A percentile compares a stretch with the other conserved stretches of the same genome.
Evolutionary conservation across 2,888 invertebrate genomes (phyloP).

Genomic region (Anorthoa munda): DNA sequence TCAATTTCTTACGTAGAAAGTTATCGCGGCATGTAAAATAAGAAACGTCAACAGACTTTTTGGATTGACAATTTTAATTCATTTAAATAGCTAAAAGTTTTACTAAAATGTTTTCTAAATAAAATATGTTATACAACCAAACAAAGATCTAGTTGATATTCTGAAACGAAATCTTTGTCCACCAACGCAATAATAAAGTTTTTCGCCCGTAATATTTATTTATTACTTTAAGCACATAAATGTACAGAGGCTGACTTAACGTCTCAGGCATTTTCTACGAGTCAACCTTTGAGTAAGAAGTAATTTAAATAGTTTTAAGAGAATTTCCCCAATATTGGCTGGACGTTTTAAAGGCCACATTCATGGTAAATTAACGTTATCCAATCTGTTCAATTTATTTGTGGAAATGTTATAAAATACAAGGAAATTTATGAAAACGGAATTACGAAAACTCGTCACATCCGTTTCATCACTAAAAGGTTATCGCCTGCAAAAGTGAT

Average conservation of each 20-base stretch:
- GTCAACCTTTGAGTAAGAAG: no score
- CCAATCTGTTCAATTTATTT: background rate
- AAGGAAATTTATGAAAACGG: background rate
- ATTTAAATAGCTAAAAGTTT: no score
- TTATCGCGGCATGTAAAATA: no score
- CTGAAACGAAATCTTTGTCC: constrained; percentile 16
- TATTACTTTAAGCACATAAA: no score
- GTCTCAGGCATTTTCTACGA: no score
- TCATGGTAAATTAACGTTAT: background rate
- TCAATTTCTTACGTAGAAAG: no score
- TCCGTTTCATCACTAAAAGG: background rate
- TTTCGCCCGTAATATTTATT: background rate
- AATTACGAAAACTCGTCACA: constrained; percentile 2
- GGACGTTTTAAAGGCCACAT: constrained; percentile 2
- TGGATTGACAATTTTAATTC: no score
- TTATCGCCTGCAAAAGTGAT: no score
- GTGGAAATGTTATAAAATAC: background rate
- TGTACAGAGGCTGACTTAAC: no score
- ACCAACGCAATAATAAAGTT: background rate
- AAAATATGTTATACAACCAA: background rate
- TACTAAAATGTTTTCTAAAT: background rate
- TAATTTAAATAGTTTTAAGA: constrained; percentile 4
- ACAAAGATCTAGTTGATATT: background rate
- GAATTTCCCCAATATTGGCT: background rate
- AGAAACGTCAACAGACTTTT: no score